Conservation (phyloP, 2,797 vertebrate species). For the Bradypus variegatus region DNA sequence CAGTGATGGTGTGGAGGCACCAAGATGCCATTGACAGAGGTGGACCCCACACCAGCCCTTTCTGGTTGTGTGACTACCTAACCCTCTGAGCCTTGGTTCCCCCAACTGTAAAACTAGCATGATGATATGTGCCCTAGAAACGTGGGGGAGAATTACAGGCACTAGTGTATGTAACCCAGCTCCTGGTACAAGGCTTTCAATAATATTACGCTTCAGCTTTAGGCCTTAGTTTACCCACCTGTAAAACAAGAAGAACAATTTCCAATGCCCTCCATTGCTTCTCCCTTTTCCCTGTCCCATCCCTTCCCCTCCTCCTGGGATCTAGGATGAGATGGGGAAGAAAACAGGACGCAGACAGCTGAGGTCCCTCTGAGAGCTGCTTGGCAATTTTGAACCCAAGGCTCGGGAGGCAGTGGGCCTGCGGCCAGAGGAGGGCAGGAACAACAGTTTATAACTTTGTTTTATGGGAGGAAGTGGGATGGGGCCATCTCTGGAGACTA, state of each 20-base stretch:
- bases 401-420: neutral
- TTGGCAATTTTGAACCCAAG: neutral
- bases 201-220: neutral
- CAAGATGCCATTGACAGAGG: neutral
- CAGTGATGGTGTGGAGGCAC: no score
- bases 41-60: neutral
- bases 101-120: neutral
- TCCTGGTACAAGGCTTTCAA: no score
- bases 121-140: neutral
- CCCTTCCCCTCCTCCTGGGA: neutral
- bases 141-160: neutral
- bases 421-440: neutral
- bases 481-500: neutral
- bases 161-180: neutral
- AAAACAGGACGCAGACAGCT: accelerated
- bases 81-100: neutral
- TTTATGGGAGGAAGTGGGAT: neutral
- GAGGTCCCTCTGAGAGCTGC: neutral
- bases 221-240: neutral
- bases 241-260: neutral
- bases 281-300: neutral
- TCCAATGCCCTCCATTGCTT: neutral
- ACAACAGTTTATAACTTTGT: neutral
- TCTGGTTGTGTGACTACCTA: neutral
- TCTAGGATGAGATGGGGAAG: neutral